Conservation (phyloP, 2,113 vertebrate genomes). For the Rhea pennata region DNA sequence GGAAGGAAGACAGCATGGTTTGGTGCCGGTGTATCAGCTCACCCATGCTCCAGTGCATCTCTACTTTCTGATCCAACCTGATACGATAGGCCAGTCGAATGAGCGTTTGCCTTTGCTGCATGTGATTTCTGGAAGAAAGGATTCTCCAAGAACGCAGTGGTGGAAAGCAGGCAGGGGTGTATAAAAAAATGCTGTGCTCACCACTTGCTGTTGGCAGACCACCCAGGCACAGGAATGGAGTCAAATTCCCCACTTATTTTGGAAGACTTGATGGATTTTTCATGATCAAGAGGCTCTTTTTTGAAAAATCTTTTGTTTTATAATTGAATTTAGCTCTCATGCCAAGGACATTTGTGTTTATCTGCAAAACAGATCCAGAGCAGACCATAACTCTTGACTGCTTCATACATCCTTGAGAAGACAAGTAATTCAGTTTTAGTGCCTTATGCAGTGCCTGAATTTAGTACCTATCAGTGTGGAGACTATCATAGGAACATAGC, state of each 20-base stretch:
- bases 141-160: not conserved
- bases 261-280: not conserved
- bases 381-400: not conserved
- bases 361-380: not conserved
- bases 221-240: not conserved
- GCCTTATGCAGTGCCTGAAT: not conserved
- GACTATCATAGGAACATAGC: not conserved
- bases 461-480: not conserved
- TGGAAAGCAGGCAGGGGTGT: not conserved
- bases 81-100: too few species aligned
- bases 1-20: not conserved
- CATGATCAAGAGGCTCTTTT: not conserved
- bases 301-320: not conserved
- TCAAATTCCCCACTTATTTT: not conserved
- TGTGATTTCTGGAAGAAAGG: not conserved
- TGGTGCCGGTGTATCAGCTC: not conserved
- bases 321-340: not conserved
- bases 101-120: not conserved
- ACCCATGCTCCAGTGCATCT: conserved; percentile 28
- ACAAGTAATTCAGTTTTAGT: not conserved
- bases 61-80: not conserved
- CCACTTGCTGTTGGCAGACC: not conserved
- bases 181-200: not conserved
- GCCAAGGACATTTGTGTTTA: not conserved
- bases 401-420: not conserved